A percentile compares a stretch with the other conserved stretches of the same genome.
Conservation (phyloP, 2,888 invertebrate genomes). For the Octonoba sinensis region DNA sequence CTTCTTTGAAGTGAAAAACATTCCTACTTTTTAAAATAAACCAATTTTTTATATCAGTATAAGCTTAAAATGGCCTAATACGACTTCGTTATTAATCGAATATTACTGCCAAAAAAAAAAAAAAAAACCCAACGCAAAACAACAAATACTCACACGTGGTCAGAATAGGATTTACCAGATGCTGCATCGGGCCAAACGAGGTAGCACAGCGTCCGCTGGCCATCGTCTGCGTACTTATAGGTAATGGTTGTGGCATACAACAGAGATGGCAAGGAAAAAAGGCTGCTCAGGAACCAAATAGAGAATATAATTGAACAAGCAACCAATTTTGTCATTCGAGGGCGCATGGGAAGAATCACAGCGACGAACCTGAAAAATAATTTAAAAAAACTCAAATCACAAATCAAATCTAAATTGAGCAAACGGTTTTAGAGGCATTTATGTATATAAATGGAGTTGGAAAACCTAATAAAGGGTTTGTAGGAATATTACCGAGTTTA, state of each 20-base stretch:
- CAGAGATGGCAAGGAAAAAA: conserved; percentile 84
- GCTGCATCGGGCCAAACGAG: conserved; percentile 86
- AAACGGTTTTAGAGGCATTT: too few relatives aligned
- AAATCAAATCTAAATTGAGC: too few relatives aligned
- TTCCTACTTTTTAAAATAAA: too few relatives aligned
- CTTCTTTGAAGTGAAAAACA: too few relatives aligned
- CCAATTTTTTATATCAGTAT: too few relatives aligned
- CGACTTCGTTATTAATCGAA: too few relatives aligned
- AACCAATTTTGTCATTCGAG: conserved; percentile 84
- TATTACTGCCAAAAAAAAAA: too few relatives aligned
- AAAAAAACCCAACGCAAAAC: neutral
- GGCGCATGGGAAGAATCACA: conserved; percentile 88
- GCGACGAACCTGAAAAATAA: conserved; percentile 83
- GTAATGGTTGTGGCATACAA: conserved; percentile 84
- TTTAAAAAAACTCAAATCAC: neutral
- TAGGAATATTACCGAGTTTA: too few relatives aligned
- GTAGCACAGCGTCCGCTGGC: conserved; percentile 81
- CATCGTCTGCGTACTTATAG: conserved; percentile 78
- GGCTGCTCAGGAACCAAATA: conserved; percentile 86
- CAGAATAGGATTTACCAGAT: conserved; percentile 80
- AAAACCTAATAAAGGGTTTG: too few relatives aligned
- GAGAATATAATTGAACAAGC: conserved; percentile 82
- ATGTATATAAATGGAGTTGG: too few relatives aligned
- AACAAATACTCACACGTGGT: conserved; percentile 78
- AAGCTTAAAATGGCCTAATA: too few relatives aligned